A percentile compares a stretch with the other conserved stretches of the same genome.
These are phyloP conservation scores for Eubasilissa splendida DNA, from an alignment of 2,888 invertebrate genomes.

Conservation along the genomic window DNA sequence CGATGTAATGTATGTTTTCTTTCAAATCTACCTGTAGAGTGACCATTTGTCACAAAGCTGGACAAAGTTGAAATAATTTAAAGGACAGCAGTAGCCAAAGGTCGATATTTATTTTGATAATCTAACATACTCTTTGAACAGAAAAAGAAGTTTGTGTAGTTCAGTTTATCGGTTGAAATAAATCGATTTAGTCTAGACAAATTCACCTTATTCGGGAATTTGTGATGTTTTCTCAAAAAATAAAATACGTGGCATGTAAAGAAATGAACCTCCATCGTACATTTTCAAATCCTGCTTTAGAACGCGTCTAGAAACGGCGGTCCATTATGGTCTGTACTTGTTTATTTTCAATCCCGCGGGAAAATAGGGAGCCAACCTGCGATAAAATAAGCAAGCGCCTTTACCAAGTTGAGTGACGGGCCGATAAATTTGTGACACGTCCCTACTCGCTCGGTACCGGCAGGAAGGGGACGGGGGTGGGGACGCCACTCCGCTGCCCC, in stretches of 20 bases:
- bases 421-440: constrained; percentile 43
- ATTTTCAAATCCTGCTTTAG: not conserved
- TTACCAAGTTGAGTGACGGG: constrained; percentile 24
- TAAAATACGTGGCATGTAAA: not conserved
- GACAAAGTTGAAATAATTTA: too few relatives aligned
- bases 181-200: too few relatives aligned
- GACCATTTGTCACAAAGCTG: too few relatives aligned
- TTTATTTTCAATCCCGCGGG: constrained; percentile 14
- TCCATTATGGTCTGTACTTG: constrained; percentile 1
- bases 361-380: not conserved
- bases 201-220: too few relatives aligned
- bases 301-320: not conserved
- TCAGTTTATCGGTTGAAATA: too few relatives aligned
- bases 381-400: not conserved
- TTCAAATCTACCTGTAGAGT: too few relatives aligned
- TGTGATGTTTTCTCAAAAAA: too few relatives aligned
- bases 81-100: too few relatives aligned
- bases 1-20: too few relatives aligned
- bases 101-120: too few relatives aligned
- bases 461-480: constrained; percentile 6
- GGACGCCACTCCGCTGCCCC: constrained; percentile 10
- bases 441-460: constrained; percentile 12
- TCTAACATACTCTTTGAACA: too few relatives aligned
- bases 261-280: not conserved
- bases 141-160: too few relatives aligned